Conservation (phyloP, 2,888 invertebrate species). For the Dynastes tityus region DNA sequence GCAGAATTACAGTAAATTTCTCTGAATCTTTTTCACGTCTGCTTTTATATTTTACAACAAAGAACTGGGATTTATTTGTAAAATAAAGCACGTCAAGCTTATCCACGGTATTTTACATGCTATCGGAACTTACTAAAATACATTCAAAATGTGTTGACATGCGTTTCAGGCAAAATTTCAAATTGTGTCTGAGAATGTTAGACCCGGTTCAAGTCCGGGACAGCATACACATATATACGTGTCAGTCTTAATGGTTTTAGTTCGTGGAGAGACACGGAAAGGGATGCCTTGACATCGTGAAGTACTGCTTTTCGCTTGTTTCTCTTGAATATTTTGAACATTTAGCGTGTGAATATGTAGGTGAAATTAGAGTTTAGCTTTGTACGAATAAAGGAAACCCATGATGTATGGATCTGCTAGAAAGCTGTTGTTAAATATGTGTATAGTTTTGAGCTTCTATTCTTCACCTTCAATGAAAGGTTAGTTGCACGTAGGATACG, state of each 20-base stretch:
- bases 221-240: slow-evolving; percentile 10
- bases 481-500: too few relatives aligned
- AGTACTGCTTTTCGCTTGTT: background rate
- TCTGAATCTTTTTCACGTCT: too few relatives aligned
- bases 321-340: slow-evolving; percentile 25
- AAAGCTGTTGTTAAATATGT: too few relatives aligned
- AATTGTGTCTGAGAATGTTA: background rate
- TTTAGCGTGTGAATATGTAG: background rate
- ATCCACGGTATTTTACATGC: background rate
- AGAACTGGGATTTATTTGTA: background rate
- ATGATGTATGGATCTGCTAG: too few relatives aligned
- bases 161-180: slow-evolving; percentile 34
- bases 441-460: too few relatives aligned
- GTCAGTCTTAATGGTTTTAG: slow-evolving; percentile 34
- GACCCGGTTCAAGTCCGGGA: slow-evolving; percentile 3
- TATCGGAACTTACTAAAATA: background rate
- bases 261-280: slow-evolving; percentile 31
- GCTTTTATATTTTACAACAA: too few relatives aligned
- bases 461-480: too few relatives aligned
- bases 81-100: background rate
- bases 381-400: background rate
- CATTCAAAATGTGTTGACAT: slow-evolving; percentile 30
- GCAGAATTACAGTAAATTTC: too few relatives aligned
- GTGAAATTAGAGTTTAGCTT: background rate
- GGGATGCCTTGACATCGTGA: slow-evolving; percentile 29